Evolutionary conservation across 37 sponge, comb jelly and placozoan species (phyloP).

Genomic region (Corticium candelabrum): DNA sequence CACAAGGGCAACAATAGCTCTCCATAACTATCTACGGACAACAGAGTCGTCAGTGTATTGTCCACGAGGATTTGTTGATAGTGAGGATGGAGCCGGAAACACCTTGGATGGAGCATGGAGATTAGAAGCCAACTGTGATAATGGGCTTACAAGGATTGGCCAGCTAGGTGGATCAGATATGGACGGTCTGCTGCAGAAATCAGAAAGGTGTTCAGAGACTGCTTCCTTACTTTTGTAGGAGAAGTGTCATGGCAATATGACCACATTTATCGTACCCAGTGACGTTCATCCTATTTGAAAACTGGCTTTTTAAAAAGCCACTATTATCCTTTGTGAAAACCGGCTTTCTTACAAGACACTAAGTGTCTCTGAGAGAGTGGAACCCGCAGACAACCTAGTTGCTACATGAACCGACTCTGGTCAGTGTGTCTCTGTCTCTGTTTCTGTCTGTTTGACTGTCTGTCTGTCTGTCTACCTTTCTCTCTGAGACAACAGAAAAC

Average conservation of each 20-base stretch:
- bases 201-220: background rate
- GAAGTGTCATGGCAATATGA: background rate
- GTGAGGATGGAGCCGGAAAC: constrained; percentile 29
- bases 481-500: background rate
- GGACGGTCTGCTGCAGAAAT: background rate
- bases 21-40: constrained; percentile 23
- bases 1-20: constrained; percentile 22
- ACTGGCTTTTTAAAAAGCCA: background rate
- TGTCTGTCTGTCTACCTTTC: background rate
- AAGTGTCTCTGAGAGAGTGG: too few relatives aligned
- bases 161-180: too few relatives aligned
- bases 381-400: too few relatives aligned
- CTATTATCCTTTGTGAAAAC: too few relatives aligned
- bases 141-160: too few relatives aligned
- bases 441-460: background rate
- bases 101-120: constrained; percentile 23
- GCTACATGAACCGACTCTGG: too few relatives aligned
- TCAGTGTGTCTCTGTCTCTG: constrained; percentile 2
- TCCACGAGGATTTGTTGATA: constrained; percentile 32
- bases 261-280: background rate
- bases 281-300: background rate
- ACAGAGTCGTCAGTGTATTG: constrained; percentile 12
- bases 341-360: too few relatives aligned
- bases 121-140: constrained; percentile 2
- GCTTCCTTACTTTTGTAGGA: background rate